These are phyloP conservation scores for Pasiphila rectangulata DNA, from an alignment of 2,888 invertebrate species.

Conservation along the genomic window DNA sequence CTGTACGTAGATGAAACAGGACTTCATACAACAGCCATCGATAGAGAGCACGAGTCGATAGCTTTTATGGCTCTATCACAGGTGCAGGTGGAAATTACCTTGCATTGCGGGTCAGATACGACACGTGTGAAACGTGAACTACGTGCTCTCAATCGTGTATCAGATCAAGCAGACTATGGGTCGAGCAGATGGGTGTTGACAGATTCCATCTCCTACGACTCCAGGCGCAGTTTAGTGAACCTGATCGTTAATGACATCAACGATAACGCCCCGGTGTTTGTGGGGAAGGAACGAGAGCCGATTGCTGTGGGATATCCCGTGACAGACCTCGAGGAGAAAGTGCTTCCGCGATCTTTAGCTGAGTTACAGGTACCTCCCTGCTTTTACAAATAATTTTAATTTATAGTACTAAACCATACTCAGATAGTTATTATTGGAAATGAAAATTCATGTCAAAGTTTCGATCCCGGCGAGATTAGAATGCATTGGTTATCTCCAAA, in stretches of 20 bases:
- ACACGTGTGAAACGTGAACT: constrained; percentile 53
- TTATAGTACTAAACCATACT: too few species aligned
- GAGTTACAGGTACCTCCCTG: constrained; percentile 69
- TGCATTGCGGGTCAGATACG: constrained; percentile 53
- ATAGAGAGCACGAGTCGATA: constrained; percentile 69
- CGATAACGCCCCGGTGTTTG: constrained; percentile 73
- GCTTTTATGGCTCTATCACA: constrained; percentile 73
- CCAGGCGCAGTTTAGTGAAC: constrained; percentile 65
- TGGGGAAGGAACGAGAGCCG: constrained; percentile 55
- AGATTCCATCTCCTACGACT: constrained; percentile 59
- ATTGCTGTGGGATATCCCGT: constrained; percentile 72
- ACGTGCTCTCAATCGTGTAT: constrained; percentile 48
- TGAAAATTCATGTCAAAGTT: too few species aligned
- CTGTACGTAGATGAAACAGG: constrained; percentile 63
- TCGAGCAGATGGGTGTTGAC: constrained; percentile 64
- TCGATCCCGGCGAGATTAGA: too few species aligned
- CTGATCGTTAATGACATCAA: constrained; percentile 79
- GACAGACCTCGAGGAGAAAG: constrained; percentile 53
- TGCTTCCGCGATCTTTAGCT: constrained; percentile 67
- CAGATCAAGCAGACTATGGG: constrained; percentile 57
- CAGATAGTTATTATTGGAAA: too few species aligned
- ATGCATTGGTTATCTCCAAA: too few species aligned
- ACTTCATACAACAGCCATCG: constrained; percentile 58
- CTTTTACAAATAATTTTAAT: too few species aligned
- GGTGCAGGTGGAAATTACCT: constrained; percentile 66